Evolutionary conservation across 35 echinoderm and acorn worm genomes (phyloP), one percentile per base, ranked within the genome.

Genomic region (Stichopus chloronotus): DNA sequence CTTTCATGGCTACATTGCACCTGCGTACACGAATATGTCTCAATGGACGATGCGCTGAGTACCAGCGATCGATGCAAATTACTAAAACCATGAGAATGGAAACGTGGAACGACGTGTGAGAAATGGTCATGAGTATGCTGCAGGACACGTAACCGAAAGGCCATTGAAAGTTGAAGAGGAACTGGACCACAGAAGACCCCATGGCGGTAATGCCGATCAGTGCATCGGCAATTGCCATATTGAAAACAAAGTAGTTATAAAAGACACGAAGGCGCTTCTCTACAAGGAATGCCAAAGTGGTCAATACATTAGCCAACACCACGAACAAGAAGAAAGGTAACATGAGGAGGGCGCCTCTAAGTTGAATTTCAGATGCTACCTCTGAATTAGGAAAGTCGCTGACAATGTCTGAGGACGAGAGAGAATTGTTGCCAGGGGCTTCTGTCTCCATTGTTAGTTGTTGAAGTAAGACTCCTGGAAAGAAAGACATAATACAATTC

Each of bases 71-170:
- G 9, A 55, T 14, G 14, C 80, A 83, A 19, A 83, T 83, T n/a
- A 83, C 80, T 52, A 83, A 56, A 83, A 83, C 80, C 80, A 55
- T 56, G 8, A 83, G 80, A 56, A 83, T 55, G 5, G 80, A 83
- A 52, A 81, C 78, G 78, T 81, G 78, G 12, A 81, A 81, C 13
- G 78, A 81, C 78, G 43, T 81, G 25, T 81, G 78, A 81, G 78
- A 81, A 14, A 81, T 81, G 7, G 78, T 81, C 78, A 81, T 81
- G 13, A 81, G 4, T 6, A 81, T 25, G 25, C 24, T 53, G 53
- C 78, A 81, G 13, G 78, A 81, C 7, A 81, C 78, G 53, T 81
- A 14, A 53, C 78, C 78, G 53, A 81, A 81, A 12, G 53, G 78
- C 78, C 78, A 81, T 25, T 53, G 78, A 53, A 81, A 81, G 53